Conservation (phyloP, 35 echinoderm and acorn worm species). For the Amphiura filiformis region DNA sequence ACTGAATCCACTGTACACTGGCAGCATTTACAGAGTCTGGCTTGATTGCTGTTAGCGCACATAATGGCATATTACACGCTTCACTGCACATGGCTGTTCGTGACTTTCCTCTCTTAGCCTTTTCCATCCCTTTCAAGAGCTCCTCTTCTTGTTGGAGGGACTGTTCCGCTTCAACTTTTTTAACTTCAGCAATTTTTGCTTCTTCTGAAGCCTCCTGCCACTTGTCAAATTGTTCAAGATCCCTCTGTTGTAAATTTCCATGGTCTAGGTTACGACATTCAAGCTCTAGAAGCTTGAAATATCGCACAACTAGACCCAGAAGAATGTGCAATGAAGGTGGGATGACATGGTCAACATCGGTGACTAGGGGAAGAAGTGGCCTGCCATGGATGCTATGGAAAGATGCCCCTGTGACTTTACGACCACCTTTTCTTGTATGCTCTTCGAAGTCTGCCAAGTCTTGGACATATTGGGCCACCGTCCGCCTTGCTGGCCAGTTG, state of each 20-base stretch:
- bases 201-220: not conserved
- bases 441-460: not conserved
- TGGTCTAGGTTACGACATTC: not conserved
- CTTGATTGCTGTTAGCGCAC: not conserved
- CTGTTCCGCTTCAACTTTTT: not conserved
- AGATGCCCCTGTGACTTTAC: not conserved
- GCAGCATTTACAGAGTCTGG: not conserved
- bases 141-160: not conserved
- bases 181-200: not conserved
- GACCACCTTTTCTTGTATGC: not conserved
- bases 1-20: slow-evolving; percentile 18
- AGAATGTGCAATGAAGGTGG: not conserved
- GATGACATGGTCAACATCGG: not conserved
- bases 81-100: not conserved
- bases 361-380: not conserved
- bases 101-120: not conserved
- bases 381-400: not conserved
- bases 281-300: not conserved
- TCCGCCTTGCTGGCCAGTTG: not conserved
- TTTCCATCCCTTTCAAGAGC: not conserved
- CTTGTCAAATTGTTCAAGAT: not conserved
- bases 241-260: not conserved
- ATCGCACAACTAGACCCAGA: not conserved
- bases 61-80: not conserved
- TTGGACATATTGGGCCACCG: not conserved